Percentiles rank a stretch among this genome's conserved stretches.
Evolutionary conservation across 2,113 vertebrate species (phyloP).

Genomic region (Cochlearius cochlearius): DNA sequence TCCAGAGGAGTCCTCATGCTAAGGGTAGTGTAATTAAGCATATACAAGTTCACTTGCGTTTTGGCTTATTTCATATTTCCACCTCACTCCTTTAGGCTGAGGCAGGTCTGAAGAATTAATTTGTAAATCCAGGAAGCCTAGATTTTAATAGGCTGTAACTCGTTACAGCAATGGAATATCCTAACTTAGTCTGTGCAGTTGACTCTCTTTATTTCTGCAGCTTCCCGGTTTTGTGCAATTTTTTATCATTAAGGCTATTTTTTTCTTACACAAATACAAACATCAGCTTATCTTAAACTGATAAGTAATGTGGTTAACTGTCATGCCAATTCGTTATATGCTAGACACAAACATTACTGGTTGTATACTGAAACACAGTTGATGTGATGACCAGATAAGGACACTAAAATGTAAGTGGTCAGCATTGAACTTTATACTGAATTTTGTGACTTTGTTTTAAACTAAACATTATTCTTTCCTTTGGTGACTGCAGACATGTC

Average conservation of each 20-base stretch:
- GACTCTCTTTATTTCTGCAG: neutral
- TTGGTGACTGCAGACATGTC: neutral
- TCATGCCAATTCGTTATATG: neutral
- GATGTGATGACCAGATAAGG: neutral
- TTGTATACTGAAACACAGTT: neutral
- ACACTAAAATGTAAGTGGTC: neutral
- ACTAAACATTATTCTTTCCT: neutral
- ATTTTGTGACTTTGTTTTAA: neutral
- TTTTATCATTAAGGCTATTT: neutral
- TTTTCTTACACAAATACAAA: neutral
- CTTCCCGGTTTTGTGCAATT: neutral
- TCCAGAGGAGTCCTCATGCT: neutral
- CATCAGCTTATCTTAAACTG: neutral
- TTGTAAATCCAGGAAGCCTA: neutral
- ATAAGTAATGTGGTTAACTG: neutral
- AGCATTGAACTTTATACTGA: slow-evolving; percentile 10
- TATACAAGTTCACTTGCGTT: neutral
- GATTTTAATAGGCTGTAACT: neutral
- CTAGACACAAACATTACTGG: neutral
- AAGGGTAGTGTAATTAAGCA: neutral
- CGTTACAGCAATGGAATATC: neutral
- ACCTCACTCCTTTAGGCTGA: neutral
- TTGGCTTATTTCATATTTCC: neutral
- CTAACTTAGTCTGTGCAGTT: neutral
- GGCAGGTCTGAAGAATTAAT: neutral